Base-by-base conservation (phyloP, 2,797 vertebrate genomes). In the Cyprinodon diabolis region DNA sequence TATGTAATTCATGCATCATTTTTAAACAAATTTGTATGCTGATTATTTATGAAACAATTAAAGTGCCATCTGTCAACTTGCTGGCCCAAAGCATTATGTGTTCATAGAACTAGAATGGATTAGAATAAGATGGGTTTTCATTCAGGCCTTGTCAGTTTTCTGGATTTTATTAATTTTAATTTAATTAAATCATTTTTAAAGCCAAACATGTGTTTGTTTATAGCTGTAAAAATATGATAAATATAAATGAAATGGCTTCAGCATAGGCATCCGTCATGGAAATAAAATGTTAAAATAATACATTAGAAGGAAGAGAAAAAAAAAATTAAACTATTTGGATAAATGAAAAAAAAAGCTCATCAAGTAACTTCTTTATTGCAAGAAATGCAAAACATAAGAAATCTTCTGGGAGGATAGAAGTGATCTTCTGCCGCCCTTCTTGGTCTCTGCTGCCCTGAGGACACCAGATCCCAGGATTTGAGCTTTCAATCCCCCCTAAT, bases 401-500 rank as follows among this genome's bases (percentile, higher is more conserved):
- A 57, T 9, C 21, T 54, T 19, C 68, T n/a, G 17, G 76, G 72
- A 70, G 62, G 75, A 66, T 73, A 77, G 77, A 68, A 77, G 54
- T 80, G 83, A 76, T 83, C 82, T 70, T 69, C 69, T 68, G 67
- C 51, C 21, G 15, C 45, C 57, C 58, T 10, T 5, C 66, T 37
- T 68, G 25, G 25, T 75, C 81, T 71, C 79, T 63, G 62, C 65
- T 56, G 86, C 25, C 90, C 85, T 21, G 37, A 84, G 89, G 90
- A 91, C 89, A 94, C 91, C 90, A 95, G 91, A 94, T 93, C 93
- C 91, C 80, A 77, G 93, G 93, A 94, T 93, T 94, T 95, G 90
- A 93, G 87, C 84, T 86, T 82, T 87, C 86, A 88, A 92, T 93
- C 89, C 92, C 86, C 81, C 83, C 80, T 81, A 84, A 87, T 79